A percentile compares a stretch with the other conserved stretches of the same genome.
Evolutionary conservation across 2,888 invertebrate genomes (phyloP).

Genomic region (Sinohyriopsis cumingii): DNA sequence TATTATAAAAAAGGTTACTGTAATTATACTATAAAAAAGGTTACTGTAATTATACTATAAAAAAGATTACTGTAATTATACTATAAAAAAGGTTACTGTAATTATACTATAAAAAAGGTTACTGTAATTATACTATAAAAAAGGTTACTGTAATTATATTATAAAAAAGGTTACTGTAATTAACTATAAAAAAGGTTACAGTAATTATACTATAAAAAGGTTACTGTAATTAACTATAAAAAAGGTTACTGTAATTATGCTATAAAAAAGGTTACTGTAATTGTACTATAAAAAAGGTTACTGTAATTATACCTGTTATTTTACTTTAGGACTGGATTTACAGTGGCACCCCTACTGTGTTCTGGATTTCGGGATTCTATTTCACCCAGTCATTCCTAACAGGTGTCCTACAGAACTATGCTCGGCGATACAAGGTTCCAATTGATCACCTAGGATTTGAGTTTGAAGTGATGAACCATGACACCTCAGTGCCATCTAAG

Average conservation of each 20-base stretch:
- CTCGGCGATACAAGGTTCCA: constrained; percentile 67
- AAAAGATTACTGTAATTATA: too few species aligned
- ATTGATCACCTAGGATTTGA: constrained; percentile 69
- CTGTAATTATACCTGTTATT: neutral
- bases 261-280: neutral
- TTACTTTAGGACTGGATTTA: constrained; percentile 66
- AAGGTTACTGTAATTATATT: neutral
- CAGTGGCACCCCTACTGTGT: constrained; percentile 68
- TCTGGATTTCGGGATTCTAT: constrained; percentile 73
- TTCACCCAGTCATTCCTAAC: constrained; percentile 72
- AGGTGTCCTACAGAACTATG: constrained; percentile 70
- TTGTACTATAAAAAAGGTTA: neutral
- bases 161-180: neutral
- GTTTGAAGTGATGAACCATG: constrained; percentile 64
- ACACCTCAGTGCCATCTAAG: constrained; percentile 57
- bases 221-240: too few species aligned
- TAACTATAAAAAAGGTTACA: neutral
- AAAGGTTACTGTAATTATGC: neutral
- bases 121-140: neutral
- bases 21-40: neutral
- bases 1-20: neutral
- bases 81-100: neutral
- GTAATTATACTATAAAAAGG: neutral
- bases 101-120: neutral
- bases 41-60: neutral